These are phyloP conservation scores for Byasa hedistus DNA, from an alignment of 2,888 invertebrate genomes.

Conservation along the genomic window DNA sequence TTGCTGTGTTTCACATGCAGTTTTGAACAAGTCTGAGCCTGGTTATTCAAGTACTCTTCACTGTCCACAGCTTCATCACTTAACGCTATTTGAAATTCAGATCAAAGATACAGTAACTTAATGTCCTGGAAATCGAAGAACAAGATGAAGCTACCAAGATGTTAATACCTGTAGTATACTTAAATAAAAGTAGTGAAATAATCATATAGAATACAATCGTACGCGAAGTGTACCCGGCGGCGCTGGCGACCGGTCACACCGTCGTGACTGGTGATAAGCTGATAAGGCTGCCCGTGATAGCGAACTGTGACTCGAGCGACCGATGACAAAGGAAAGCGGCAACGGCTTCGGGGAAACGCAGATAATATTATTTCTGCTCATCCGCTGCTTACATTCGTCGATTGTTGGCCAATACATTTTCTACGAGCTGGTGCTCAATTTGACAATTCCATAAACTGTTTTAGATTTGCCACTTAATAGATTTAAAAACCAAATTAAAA, in stretches of 20 bases:
- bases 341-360: slow-evolving; percentile 52
- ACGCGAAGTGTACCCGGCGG: slow-evolving; percentile 20
- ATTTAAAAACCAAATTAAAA: too few relatives aligned
- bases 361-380: slow-evolving; percentile 32
- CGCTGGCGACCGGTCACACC: slow-evolving; percentile 59
- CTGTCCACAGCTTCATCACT: too few relatives aligned
- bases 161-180: too few relatives aligned
- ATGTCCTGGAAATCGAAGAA: too few relatives aligned
- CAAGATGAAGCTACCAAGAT: too few relatives aligned
- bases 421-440: neutral
- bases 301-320: slow-evolving; percentile 33
- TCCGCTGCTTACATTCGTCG: neutral
- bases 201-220: slow-evolving; percentile 10
- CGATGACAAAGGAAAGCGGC: slow-evolving; percentile 59
- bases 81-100: too few relatives aligned
- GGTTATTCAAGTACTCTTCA: too few relatives aligned
- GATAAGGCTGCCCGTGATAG: slow-evolving; percentile 48
- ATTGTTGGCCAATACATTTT: slow-evolving; percentile 15
- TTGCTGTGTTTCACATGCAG: too few relatives aligned
- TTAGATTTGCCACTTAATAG: too few relatives aligned
- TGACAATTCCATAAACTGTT: too few relatives aligned
- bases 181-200: neutral
- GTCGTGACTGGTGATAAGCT: slow-evolving; percentile 62
- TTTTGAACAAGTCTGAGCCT: too few relatives aligned
- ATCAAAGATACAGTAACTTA: too few relatives aligned